phyloP scores from a whole-genome alignment of 2,888 invertebrate species.

The Parnassius smintheus region DNA sequence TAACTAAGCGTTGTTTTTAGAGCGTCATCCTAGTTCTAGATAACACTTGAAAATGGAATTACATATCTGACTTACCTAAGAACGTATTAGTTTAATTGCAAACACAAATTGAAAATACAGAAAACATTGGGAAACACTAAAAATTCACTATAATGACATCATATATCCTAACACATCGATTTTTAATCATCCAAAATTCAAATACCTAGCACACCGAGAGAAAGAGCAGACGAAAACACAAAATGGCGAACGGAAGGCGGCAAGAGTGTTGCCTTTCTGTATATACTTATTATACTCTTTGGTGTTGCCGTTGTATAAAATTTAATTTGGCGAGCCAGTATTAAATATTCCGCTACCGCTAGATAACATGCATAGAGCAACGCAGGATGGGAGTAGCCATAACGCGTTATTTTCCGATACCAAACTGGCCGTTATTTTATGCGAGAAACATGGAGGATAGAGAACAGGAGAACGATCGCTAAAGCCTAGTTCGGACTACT shows the following conservation, averaged over 20 bases:
- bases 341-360: no score
- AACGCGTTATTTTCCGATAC: no score
- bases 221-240: slow-evolving; percentile 25
- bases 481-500: no score
- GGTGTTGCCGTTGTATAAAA: no score
- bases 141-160: slow-evolving; percentile 27
- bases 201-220: slow-evolving; percentile 12
- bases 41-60: slow-evolving; percentile 8
- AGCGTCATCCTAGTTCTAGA: slow-evolving; percentile 9
- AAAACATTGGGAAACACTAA: slow-evolving; percentile 25
- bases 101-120: slow-evolving; percentile 15
- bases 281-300: no score
- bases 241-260: slow-evolving; percentile 29
- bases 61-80: slow-evolving; percentile 32
- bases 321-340: no score
- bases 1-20: not conserved
- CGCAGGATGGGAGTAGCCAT: no score
- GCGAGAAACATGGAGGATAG: no score
- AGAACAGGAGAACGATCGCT: no score
- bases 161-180: slow-evolving; percentile 28
- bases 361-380: no score
- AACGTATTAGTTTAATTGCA: slow-evolving; percentile 25
- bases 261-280: no score
- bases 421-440: no score
- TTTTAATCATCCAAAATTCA: slow-evolving; percentile 21